Percentiles rank a stretch among this genome's conserved stretches.
These are phyloP conservation scores for Serrognathus titanus DNA, from an alignment of 2,888 invertebrate genomes.

Conservation along the genomic window DNA sequence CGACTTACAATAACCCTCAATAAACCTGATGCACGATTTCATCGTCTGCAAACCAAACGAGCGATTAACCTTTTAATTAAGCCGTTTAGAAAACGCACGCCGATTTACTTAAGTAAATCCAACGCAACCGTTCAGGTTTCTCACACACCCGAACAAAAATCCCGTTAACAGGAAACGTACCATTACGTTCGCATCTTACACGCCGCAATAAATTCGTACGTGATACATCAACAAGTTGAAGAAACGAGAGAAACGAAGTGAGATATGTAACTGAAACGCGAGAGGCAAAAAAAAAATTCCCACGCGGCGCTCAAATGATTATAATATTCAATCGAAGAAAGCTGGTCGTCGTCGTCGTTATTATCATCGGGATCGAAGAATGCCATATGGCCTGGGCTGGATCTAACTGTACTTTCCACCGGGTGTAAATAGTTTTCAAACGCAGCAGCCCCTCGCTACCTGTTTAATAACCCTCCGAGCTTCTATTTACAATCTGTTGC, in stretches of 20 bases:
- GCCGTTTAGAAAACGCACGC: too few species aligned
- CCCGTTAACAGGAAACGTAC: constrained; percentile 1
- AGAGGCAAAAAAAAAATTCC: background rate
- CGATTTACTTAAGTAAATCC: too few species aligned
- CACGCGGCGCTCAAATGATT: background rate
- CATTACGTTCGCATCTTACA: background rate
- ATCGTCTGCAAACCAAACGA: too few species aligned
- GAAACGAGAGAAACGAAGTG: background rate
- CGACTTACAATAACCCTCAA: too few species aligned
- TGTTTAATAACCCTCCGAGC: background rate
- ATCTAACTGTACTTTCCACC: constrained; percentile 1
- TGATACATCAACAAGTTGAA: background rate
- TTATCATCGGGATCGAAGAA: background rate
- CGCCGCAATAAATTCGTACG: background rate
- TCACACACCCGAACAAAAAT: background rate
- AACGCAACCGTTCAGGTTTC: background rate
- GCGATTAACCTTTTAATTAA: too few species aligned
- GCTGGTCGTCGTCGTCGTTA: background rate
- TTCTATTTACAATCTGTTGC: constrained; percentile 15
- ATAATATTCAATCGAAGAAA: background rate
- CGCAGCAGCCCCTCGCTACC: background rate
- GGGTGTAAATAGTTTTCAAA: background rate
- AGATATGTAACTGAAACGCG: background rate
- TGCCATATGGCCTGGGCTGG: background rate
- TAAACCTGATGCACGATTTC: too few species aligned